Conservation (phyloP, 2,113 vertebrate species). For the Spermophilus dauricus region DNA sequence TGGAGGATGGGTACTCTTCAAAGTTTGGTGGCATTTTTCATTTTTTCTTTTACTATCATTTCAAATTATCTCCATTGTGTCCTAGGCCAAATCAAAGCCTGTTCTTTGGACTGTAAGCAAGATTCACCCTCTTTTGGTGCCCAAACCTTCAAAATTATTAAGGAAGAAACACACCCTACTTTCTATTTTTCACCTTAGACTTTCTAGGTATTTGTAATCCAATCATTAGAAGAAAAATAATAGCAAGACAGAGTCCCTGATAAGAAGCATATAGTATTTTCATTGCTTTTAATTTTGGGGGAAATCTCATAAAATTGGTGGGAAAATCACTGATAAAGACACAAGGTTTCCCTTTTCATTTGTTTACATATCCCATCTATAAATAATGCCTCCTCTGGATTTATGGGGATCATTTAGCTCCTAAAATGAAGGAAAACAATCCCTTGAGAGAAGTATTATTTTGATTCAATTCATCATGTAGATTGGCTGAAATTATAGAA, state of each 20-base stretch:
- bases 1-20: neutral
- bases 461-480: neutral
- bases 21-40: neutral
- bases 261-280: neutral
- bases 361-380: neutral
- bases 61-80: constrained; percentile 21
- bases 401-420: neutral
- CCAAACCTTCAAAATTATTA: constrained; percentile 11
- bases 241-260: neutral
- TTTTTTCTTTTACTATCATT: neutral
- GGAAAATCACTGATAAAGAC: neutral
- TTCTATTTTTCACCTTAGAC: neutral
- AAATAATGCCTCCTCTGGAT: neutral
- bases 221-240: neutral
- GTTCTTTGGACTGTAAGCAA: neutral
- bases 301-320: neutral
- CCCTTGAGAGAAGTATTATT: neutral
- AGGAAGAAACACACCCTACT: neutral
- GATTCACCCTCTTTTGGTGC: neutral
- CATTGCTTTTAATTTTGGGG: neutral
- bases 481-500: neutral
- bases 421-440: neutral
- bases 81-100: constrained; percentile 6
- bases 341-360: neutral
- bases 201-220: neutral